Base-by-base conservation (phyloP, 1,140 invertebrate species). In the Laupala kohalensis region DNA sequence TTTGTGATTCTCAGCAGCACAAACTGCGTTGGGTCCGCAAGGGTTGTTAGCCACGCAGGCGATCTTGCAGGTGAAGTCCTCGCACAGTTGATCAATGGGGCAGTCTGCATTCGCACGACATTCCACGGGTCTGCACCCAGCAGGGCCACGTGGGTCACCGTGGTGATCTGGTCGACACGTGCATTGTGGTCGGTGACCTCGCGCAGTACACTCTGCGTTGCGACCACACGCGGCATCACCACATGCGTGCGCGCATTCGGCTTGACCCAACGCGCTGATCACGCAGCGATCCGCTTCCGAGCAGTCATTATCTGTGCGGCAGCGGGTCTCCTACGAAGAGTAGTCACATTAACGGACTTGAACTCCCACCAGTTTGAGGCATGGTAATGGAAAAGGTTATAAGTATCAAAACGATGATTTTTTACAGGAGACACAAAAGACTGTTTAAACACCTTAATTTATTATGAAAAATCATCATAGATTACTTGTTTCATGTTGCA, bases 21-120 rank as follows among this genome's bases (percentile, higher is more conserved):
- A 95, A 24, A 95, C 81, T 0, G 93, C 89, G 80, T 95, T 94
- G 24, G 87, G 84, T 12, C 92, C 92, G 75, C 93, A 95, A 23
- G 90, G 87, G 82, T 94, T 92, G 23, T 88, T 81, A 0, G 87
- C 85, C 5, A 92, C 82, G 78, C 94, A 96, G 27, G 92, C 91
- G 73, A 93, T 92, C 82, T 91, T 90, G 79, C 93, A 95, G 80
- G 88, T 89, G 75, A 90, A 86, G 63, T 87, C 81, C 64, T 92
- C 87, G 74, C 94, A 96, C 24, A 91, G 82, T 81, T 94, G 92
- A 75, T 94, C 92, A 29, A 88, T 86, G 0, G 89, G 86, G 77
- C 93, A 96, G 64, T 95, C 87, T 0, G 84, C 80, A 74, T 92
- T 85, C 6, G 74, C 77, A 66, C 83, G 81, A 77, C 93, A 95